phyloP scores from a whole-genome alignment of 2,113 vertebrate species.

The Erpornis zantholeuca region DNA sequence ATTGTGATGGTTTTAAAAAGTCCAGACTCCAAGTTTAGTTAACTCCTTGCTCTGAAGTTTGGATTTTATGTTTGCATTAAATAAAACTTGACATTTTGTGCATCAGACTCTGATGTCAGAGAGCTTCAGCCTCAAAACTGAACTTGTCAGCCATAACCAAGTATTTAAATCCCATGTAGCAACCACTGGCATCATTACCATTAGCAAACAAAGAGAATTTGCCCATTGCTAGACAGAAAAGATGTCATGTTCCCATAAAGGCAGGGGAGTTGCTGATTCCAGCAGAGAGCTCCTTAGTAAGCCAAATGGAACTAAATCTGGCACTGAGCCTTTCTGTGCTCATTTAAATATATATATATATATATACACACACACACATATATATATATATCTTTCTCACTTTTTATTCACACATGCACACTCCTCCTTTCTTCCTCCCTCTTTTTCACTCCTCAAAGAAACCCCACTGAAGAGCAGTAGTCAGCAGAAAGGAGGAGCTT shows the following conservation, averaged over 20 bases:
- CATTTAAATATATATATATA: not conserved
- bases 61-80: not conserved
- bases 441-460: not conserved
- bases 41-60: not conserved
- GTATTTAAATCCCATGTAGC: not conserved
- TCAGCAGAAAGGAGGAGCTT: not conserved
- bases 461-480: not conserved
- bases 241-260: not conserved
- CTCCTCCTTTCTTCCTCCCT: not conserved
- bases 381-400: not conserved
- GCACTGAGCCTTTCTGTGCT: not conserved
- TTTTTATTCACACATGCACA: not conserved
- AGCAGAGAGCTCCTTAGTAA: not conserved
- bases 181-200: rapidly evolving
- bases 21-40: not conserved
- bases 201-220: not conserved
- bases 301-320: not conserved
- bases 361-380: rapidly evolving
- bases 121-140: not conserved
- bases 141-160: not conserved
- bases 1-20: not conserved
- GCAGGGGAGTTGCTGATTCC: not conserved
- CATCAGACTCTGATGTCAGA: not conserved
- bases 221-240: not conserved
- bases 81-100: not conserved